phyloP scores from a whole-genome alignment of 1,140 invertebrate genomes.

The Teleogryllus occipitalis region DNA sequence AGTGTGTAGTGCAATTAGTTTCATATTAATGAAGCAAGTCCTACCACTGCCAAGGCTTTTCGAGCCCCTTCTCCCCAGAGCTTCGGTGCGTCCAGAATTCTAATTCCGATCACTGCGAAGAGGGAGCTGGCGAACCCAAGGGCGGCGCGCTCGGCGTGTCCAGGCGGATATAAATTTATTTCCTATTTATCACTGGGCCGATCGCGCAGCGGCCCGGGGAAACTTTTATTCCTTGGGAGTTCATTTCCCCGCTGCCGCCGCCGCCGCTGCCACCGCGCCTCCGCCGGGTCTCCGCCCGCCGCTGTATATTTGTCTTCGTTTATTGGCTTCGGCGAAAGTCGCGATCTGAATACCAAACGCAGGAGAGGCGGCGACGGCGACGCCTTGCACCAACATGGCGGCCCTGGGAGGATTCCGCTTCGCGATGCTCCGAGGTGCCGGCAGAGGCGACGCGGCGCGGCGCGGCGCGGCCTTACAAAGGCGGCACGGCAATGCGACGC shows the following conservation, averaged over 20 bases:
- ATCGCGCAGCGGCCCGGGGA: not conserved
- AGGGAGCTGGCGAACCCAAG: not conserved
- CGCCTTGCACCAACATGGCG: not conserved
- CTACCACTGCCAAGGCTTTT: too few species aligned
- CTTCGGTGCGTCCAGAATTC: too few species aligned
- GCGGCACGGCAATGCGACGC: too few species aligned
- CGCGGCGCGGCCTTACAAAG: too few species aligned
- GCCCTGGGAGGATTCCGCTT: too few species aligned
- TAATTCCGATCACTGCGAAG: too few species aligned
- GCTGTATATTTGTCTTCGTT: not conserved
- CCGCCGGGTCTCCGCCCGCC: not conserved
- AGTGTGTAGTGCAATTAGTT: too few species aligned
- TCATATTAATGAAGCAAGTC: too few species aligned
- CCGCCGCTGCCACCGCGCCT: not conserved
- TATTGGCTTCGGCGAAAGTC: not conserved
- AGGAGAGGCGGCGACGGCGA: not conserved
- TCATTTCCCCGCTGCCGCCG: not conserved
- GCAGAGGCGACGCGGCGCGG: too few species aligned
- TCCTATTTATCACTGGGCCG: not conserved
- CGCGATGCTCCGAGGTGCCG: too few species aligned
- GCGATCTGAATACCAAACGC: not conserved
- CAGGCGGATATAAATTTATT: slow-evolving; percentile 1
- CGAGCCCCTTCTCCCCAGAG: too few species aligned
- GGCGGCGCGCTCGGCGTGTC: not conserved
- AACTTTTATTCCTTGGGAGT: not conserved